Evolutionary conservation across 2,113 vertebrate genomes (phyloP), one percentile per base, ranked within the genome.

Genomic region (Carlito syrichta): DNA sequence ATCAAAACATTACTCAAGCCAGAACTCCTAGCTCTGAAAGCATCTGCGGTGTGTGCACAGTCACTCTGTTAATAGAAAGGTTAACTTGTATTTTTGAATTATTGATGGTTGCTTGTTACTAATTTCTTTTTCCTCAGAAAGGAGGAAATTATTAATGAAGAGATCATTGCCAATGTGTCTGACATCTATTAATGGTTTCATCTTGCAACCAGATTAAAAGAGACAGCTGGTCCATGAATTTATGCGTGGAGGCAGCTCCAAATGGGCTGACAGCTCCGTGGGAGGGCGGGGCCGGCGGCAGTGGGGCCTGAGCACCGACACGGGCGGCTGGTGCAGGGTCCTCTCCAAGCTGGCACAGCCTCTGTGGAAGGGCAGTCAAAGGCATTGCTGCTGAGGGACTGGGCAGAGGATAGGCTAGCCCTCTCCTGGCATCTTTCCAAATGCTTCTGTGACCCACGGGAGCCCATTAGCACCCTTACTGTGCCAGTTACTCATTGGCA

Each of bases 151-250:
- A 98, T 98, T 98, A 98, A 98, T 97, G 97, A 98, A 98, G 98
- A 97, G 98, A 98, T 97, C 97, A 98, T 97, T 97, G 98, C 96
- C 98, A 98, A 93, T 38, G 95, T 98, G 98, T 98, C 97, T 98
- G 98, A 98, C 98, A 98, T 98, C 95, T 92, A 98, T 98, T 98
- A 98, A 98, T 98, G 98, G 98, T 98, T 98, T 98, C 93, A 92
- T 96, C 66, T 76, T 97, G 98, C 91, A 98, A 97, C 96, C 82
- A 96, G 97, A 98, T 95, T 98, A 76, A 74, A 89, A 98, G 97
- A 98, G 98, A 97, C 98, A 98, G 98, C 97, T 98, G 97, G 92
- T 95, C 97, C 96, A 93, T 97, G 94, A 97, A 91, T 98, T 97
- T 98, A 96, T 73, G 35, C 50, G 95, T 77, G 48, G 43, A 93